These are phyloP conservation scores for Ailuropoda melanoleuca DNA, from an alignment of 2,113 vertebrate species.

Conservation along the genomic window DNA sequence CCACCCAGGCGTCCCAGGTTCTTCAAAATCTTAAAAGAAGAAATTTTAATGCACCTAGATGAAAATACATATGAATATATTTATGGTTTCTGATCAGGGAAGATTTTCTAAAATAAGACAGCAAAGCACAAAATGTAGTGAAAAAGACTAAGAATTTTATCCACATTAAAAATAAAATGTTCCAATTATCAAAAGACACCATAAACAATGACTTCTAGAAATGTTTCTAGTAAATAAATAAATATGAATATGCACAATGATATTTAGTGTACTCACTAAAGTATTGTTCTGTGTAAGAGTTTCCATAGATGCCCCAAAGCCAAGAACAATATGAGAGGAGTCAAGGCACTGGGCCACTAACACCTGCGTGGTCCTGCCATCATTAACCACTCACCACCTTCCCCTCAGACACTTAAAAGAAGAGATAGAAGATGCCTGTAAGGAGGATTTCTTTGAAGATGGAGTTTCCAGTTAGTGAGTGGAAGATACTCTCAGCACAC, in stretches of 20 bases:
- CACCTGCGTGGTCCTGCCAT: not conserved
- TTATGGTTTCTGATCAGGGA: not conserved
- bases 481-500: not conserved
- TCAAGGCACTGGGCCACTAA: not conserved
- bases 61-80: not conserved
- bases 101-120: not conserved
- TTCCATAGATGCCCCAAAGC: not conserved
- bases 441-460: not conserved
- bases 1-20: no score
- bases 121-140: not conserved
- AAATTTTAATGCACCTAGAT: not conserved
- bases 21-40: not conserved
- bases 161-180: not conserved
- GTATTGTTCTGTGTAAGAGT: not conserved
- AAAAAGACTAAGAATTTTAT: not conserved
- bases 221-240: not conserved
- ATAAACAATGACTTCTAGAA: not conserved
- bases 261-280: not conserved
- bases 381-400: not conserved
- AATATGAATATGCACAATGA: not conserved
- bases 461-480: not conserved
- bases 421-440: not conserved
- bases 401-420: not conserved
- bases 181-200: not conserved
- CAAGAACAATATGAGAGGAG: not conserved